A percentile compares a stretch with the other conserved stretches of the same genome.
phyloP scores from a whole-genome alignment of 1,140 invertebrate species.

The Neodiprion lecontei region DNA sequence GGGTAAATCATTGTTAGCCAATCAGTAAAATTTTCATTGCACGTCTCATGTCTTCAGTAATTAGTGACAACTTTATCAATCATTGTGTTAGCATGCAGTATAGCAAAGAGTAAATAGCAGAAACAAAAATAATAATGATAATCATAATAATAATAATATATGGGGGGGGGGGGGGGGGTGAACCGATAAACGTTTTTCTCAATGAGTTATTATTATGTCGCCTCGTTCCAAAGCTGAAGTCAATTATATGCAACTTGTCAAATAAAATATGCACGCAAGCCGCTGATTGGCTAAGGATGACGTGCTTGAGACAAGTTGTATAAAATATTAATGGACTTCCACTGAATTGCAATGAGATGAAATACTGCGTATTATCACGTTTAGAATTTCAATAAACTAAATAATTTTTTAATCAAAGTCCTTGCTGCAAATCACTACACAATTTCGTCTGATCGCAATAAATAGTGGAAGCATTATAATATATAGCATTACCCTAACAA shows the following conservation, averaged over 20 bases:
- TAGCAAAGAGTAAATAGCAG: conserved; percentile 15
- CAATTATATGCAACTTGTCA: conserved; percentile 19
- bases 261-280: conserved; percentile 19
- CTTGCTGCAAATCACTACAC: neutral
- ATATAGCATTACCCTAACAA: neutral
- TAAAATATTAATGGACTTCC: neutral
- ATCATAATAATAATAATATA: neutral
- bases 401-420: too few species aligned
- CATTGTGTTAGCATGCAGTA: conserved; percentile 32
- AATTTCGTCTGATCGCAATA: conserved; percentile 9
- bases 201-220: conserved; percentile 1
- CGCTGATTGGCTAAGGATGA: conserved; percentile 12
- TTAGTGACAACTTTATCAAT: conserved; percentile 42
- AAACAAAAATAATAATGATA: conserved; percentile 6
- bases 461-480: too few species aligned
- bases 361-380: neutral
- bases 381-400: too few species aligned
- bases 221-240: conserved; percentile 17
- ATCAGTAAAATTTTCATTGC: conserved; percentile 18
- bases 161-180: too few species aligned
- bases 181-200: neutral
- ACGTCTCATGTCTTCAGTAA: conserved; percentile 16
- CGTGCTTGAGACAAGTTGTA: neutral
- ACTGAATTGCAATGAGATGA: neutral
- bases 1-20: conserved; percentile 6